phyloP scores from a whole-genome alignment of 2,888 invertebrate genomes.

The Dasysyrphus albostriatus region DNA sequence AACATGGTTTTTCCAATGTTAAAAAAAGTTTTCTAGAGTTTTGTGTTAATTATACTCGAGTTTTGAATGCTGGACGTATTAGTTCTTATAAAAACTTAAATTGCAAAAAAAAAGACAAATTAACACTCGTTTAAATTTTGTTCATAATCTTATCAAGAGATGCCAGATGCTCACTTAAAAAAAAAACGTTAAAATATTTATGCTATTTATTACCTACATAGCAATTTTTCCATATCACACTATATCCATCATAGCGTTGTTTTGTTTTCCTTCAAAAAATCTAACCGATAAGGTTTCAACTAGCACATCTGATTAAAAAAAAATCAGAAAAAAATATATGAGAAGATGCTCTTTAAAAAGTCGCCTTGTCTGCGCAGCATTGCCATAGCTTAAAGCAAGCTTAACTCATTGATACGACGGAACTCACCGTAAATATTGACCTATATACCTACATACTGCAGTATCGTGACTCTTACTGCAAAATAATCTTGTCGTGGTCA shows the following conservation, averaged over 20 bases:
- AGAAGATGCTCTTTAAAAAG: constrained; percentile 49
- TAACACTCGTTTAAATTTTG: too few relatives aligned
- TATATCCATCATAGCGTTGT: background rate
- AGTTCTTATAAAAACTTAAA: too few relatives aligned
- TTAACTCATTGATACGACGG: constrained; percentile 35
- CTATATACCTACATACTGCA: constrained; percentile 57
- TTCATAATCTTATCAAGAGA: too few relatives aligned
- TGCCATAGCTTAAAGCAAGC: constrained; percentile 1
- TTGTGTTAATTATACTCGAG: too few relatives aligned
- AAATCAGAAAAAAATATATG: constrained; percentile 35
- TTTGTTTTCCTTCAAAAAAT: background rate
- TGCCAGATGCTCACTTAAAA: too few relatives aligned
- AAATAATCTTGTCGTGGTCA: constrained; percentile 71
- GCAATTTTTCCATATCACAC: too few relatives aligned
- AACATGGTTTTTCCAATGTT: too few relatives aligned
- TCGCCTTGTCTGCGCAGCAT: background rate
- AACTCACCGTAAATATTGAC: constrained; percentile 52
- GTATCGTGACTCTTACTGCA: constrained; percentile 61
- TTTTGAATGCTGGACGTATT: too few relatives aligned
- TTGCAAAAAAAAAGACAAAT: too few relatives aligned
- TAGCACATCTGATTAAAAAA: constrained; percentile 32
- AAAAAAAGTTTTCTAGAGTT: too few relatives aligned
- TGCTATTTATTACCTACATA: too few relatives aligned
- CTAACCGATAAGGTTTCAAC: constrained; percentile 24
- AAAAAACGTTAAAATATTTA: too few relatives aligned